phyloP scores from a whole-genome alignment of 2,888 invertebrate genomes.

The Sinhomidia bicolor region DNA sequence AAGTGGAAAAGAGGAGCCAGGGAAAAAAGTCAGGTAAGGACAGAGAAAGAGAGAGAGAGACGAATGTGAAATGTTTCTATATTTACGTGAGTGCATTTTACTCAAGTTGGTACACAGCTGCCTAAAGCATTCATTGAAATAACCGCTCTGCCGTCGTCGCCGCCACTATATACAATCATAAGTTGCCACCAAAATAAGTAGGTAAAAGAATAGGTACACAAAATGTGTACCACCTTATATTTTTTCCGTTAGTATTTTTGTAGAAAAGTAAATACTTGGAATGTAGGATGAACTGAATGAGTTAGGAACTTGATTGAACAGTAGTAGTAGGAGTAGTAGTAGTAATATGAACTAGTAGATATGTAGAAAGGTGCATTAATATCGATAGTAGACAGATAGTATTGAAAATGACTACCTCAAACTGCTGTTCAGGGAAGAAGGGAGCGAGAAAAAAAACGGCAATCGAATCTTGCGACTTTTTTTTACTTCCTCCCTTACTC shows the following conservation, averaged over 20 bases:
- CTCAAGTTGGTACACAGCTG: constrained; percentile 36
- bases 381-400: not conserved
- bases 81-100: constrained; percentile 35
- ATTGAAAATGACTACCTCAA: constrained; percentile 47
- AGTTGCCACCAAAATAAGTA: too few relatives aligned
- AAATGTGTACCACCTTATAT: not conserved
- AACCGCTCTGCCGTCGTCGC: too few relatives aligned
- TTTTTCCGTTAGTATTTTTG: not conserved
- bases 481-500: not conserved
- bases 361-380: too few relatives aligned
- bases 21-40: constrained; percentile 28
- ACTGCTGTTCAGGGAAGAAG: constrained; percentile 41
- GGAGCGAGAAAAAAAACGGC: constrained; percentile 1
- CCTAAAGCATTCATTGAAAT: constrained; percentile 42
- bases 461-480: constrained; percentile 33
- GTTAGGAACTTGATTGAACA: not conserved
- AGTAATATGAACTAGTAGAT: not conserved
- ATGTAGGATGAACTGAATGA: not conserved
- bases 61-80: not conserved
- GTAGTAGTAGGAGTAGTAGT: not conserved
- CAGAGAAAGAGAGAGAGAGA: not conserved
- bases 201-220: too few relatives aligned
- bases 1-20: not conserved
- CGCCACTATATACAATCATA: not conserved
- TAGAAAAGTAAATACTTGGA: not conserved